A percentile compares a stretch with the other conserved stretches of the same genome.
phyloP scores from a whole-genome alignment of 1,140 invertebrate genomes.

The Heliconius congener region DNA sequence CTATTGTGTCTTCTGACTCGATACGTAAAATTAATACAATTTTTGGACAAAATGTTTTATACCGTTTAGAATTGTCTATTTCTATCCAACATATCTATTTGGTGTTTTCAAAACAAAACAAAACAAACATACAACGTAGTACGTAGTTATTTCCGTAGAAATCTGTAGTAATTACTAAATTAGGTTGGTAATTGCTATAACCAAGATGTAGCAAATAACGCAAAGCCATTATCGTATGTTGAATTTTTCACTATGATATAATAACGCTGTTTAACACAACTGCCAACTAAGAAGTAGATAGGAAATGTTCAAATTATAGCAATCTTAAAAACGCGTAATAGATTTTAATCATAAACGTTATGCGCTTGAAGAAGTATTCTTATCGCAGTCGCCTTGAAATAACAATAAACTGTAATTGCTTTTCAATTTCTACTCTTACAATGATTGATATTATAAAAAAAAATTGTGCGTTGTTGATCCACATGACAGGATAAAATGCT shows the following conservation, averaged over 20 bases:
- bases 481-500: too few species aligned
- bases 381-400: conserved; percentile 24
- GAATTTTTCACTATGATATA: not conserved
- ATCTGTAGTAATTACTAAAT: too few species aligned
- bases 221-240: not conserved
- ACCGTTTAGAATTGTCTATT: too few species aligned
- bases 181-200: too few species aligned
- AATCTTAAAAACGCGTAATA: not conserved
- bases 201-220: not conserved
- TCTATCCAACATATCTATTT: too few species aligned
- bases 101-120: too few species aligned
- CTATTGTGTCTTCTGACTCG: too few species aligned
- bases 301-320: not conserved
- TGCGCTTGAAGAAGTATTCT: conserved; percentile 11
- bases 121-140: too few species aligned
- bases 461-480: not conserved
- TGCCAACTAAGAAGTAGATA: conserved; percentile 1
- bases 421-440: conserved; percentile 17
- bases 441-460: not conserved
- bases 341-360: conserved; percentile 16
- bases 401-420: conserved; percentile 29
- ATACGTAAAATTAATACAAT: too few species aligned
- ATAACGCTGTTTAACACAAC: not conserved
- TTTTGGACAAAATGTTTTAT: too few species aligned
- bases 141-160: too few species aligned